Evolutionary conservation across 1,140 invertebrate species (phyloP).

Genomic region (Drosophila equinoxialis): DNA sequence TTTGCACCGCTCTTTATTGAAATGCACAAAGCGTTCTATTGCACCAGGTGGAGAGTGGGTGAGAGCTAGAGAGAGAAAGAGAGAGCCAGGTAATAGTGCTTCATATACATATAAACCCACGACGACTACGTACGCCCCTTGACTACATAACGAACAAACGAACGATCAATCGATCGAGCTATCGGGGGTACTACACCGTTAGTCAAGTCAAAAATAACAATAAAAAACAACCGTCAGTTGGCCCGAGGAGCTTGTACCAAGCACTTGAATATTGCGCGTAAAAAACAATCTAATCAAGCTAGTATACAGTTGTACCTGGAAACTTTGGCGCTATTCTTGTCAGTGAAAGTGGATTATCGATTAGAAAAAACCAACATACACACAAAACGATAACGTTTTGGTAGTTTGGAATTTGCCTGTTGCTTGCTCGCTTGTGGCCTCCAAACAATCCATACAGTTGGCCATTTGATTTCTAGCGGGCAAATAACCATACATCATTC

Average conservation of each 20-base stretch:
- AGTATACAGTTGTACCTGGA: not conserved
- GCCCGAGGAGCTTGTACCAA: constrained; percentile 42
- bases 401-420: constrained; percentile 9
- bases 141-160: constrained; percentile 48
- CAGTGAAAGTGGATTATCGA: constrained; percentile 69
- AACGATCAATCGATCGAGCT: constrained; percentile 20
- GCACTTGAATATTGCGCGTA: constrained; percentile 44
- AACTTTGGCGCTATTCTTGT: constrained; percentile 23
- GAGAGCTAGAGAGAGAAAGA: constrained; percentile 1
- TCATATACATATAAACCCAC: constrained; percentile 49
- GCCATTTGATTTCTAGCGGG: constrained; percentile 13
- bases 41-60: constrained; percentile 29
- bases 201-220: constrained; percentile 13
- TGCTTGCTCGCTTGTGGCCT: not conserved
- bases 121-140: constrained; percentile 35
- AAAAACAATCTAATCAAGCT: constrained; percentile 58
- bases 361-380: constrained; percentile 15
- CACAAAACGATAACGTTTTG: constrained; percentile 4
- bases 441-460: too few species aligned
- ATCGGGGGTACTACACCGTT: constrained; percentile 51
- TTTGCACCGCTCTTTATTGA: constrained; percentile 45
- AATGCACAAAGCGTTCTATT: constrained; percentile 66
- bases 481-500: not conserved
- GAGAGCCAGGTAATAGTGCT: constrained; percentile 57
- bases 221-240: constrained; percentile 32